These are phyloP conservation scores for Halotydeus destructor DNA, from an alignment of 1,140 invertebrate species.

Conservation along the genomic window DNA sequence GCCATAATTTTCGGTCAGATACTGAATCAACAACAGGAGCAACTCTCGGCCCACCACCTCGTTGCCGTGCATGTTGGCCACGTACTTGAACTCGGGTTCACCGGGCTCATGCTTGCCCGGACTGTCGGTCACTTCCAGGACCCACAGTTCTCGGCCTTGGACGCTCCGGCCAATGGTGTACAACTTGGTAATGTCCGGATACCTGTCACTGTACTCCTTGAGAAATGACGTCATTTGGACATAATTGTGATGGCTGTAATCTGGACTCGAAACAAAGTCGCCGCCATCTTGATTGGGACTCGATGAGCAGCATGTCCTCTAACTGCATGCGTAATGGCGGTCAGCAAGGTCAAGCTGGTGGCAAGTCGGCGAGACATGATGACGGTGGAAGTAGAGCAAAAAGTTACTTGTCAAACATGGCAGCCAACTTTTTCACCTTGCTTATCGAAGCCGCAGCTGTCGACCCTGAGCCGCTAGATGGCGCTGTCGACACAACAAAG, in stretches of 20 bases:
- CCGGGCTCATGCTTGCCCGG: constrained; percentile 60
- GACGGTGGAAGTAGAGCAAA: too few species aligned
- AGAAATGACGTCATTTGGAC: constrained; percentile 42
- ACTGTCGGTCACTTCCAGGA: constrained; percentile 64
- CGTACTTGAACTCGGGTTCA: constrained; percentile 76
- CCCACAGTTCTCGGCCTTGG: constrained; percentile 54
- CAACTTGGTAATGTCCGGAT: constrained; percentile 58
- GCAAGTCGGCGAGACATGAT: too few species aligned
- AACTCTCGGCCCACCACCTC: constrained; percentile 79
- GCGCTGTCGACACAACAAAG: too few species aligned
- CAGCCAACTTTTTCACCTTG: too few species aligned
- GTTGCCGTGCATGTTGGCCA: constrained; percentile 92
- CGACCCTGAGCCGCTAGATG: too few species aligned
- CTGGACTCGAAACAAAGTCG: constrained; percentile 14
- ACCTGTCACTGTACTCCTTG: constrained; percentile 36
- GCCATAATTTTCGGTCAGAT: constrained; percentile 67
- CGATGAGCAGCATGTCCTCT: too few species aligned
- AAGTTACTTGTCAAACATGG: too few species aligned
- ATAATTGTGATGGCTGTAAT: constrained; percentile 43
- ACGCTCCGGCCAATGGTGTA: constrained; percentile 71
- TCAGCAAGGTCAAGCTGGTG: too few species aligned
- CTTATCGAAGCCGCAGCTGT: too few species aligned
- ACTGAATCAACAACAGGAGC: constrained; percentile 55
- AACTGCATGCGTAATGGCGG: too few species aligned
- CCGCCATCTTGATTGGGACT: too few species aligned